Conservation (phyloP, 2,113 vertebrate species). For the Tiliqua scincoides region DNA sequence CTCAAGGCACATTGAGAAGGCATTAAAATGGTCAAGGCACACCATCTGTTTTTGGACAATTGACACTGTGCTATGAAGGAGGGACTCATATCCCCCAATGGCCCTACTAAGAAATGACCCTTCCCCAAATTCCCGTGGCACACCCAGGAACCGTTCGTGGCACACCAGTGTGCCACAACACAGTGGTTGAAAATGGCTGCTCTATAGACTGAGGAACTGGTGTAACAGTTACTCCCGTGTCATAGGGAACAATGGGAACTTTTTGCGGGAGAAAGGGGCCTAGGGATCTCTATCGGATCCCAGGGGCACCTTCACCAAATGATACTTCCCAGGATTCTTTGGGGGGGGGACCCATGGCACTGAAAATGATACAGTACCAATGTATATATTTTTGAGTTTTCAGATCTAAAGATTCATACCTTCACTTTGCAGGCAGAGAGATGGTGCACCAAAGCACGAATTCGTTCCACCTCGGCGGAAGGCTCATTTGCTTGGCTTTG, state of each 20-base stretch:
- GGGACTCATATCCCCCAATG: too few species aligned
- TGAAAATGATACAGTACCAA: not conserved
- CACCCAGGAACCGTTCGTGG: too few species aligned
- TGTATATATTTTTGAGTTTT: not conserved
- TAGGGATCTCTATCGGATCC: too few species aligned
- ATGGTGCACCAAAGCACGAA: constrained; percentile 44
- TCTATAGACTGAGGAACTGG: not conserved
- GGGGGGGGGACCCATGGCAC: not conserved
- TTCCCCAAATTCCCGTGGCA: too few species aligned
- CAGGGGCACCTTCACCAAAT: not conserved
- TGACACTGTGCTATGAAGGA: too few species aligned
- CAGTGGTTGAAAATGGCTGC: too few species aligned
- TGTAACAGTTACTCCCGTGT: not conserved
- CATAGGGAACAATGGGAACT: not conserved
- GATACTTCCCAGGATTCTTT: not conserved
- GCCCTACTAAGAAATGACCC: too few species aligned
- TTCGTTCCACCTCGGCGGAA: constrained; percentile 60
- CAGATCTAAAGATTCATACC: constrained; percentile 56
- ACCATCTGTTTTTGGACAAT: too few species aligned
- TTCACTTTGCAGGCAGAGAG: constrained; percentile 61
- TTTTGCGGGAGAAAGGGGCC: not conserved
- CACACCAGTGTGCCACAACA: too few species aligned
- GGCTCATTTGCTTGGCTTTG: constrained; percentile 34
- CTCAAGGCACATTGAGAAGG: too few species aligned
- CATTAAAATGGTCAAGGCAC: too few species aligned